Percentiles rank a stretch among this genome's conserved stretches.
phyloP scores from a whole-genome alignment of 2,113 vertebrate species.

The Anolis sagrei region DNA sequence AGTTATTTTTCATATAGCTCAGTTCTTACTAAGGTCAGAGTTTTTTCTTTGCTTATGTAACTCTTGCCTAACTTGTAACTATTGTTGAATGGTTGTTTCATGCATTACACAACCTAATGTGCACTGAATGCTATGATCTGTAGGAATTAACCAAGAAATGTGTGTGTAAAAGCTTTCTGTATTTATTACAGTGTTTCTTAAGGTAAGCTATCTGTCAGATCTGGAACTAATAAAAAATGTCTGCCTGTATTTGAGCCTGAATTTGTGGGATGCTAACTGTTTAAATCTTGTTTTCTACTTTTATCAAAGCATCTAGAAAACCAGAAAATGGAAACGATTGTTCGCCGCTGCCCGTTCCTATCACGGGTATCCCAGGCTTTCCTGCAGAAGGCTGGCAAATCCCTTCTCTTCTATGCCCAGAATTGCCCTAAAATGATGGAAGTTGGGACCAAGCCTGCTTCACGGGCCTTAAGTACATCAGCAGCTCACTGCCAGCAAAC shows the following conservation, averaged over 20 bases:
- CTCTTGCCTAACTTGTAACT: background rate
- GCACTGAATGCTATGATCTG: background rate
- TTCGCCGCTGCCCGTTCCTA: constrained; percentile 93
- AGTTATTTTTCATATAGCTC: background rate
- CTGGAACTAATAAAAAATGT: background rate
- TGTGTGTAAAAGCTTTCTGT: background rate
- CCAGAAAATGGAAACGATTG: constrained; percentile 88
- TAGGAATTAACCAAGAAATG: background rate
- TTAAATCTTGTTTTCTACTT: background rate
- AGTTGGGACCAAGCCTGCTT: constrained; percentile 79
- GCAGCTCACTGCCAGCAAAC: constrained; percentile 79
- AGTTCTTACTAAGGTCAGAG: background rate
- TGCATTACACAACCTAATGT: background rate
- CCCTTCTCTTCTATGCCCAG: constrained; percentile 88
- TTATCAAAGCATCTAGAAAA: constrained; percentile 37
- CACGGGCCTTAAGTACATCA: constrained; percentile 83
- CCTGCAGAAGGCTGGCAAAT: constrained; percentile 91
- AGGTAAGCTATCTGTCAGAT: background rate
- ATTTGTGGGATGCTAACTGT: background rate
- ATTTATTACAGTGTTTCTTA: background rate
- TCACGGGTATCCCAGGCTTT: constrained; percentile 91
- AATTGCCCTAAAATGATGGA: constrained; percentile 97
- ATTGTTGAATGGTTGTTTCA: background rate
- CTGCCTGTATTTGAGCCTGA: background rate
- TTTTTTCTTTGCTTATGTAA: background rate